phyloP scores from a whole-genome alignment of 2,797 vertebrate genomes.

The Muscicapa comitata region DNA sequence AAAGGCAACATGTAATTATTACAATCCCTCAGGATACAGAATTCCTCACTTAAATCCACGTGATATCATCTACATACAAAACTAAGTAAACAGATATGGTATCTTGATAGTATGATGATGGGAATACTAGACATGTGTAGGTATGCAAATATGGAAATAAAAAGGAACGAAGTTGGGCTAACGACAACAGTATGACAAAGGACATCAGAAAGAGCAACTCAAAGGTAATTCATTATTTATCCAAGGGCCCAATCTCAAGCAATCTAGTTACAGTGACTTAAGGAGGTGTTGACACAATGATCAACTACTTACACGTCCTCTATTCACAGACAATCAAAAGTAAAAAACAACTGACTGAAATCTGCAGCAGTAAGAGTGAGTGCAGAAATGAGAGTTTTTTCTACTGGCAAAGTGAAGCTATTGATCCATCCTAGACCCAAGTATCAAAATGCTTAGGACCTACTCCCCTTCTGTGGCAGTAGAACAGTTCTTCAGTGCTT shows the following conservation, averaged over 20 bases:
- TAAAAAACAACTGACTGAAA: neutral
- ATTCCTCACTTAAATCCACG: neutral
- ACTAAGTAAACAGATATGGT: neutral
- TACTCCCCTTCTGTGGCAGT: neutral
- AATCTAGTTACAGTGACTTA: neutral
- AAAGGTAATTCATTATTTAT: neutral
- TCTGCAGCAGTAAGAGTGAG: neutral
- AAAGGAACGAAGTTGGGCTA: neutral
- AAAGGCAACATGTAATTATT: neutral
- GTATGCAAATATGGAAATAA: neutral
- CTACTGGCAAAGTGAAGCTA: neutral
- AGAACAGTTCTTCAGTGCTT: neutral
- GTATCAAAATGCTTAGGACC: accelerated
- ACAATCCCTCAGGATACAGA: neutral
- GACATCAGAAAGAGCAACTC: neutral
- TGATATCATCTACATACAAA: neutral
- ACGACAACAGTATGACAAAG: neutral
- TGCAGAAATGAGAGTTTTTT: neutral
- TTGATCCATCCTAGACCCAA: accelerated
- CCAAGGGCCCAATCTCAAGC: neutral
- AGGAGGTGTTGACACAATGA: neutral
- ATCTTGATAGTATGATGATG: neutral
- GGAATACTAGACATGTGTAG: accelerated
- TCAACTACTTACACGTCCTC: neutral
- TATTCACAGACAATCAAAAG: neutral